These are phyloP conservation scores for Philopedon plagiatum DNA, from an alignment of 2,888 invertebrate species.

Conservation along the genomic window DNA sequence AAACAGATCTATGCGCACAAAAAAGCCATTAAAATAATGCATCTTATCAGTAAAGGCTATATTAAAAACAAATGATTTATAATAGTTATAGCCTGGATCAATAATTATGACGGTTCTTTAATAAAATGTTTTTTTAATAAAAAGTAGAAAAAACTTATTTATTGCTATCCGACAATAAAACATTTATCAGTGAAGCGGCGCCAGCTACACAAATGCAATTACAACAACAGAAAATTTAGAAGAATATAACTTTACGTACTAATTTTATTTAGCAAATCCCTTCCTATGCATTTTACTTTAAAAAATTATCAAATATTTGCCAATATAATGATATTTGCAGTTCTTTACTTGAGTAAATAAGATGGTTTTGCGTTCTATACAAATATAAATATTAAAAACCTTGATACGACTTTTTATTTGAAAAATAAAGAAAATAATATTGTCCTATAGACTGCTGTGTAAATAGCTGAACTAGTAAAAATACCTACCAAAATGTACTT, in stretches of 20 bases:
- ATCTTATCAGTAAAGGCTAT: background rate
- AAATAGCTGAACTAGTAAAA: background rate
- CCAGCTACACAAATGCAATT: too few relatives aligned
- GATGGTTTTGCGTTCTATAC: background rate
- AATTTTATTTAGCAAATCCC: too few relatives aligned
- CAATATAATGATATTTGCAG: background rate
- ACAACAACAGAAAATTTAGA: too few relatives aligned
- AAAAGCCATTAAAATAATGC: too few relatives aligned
- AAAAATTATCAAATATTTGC: constrained; percentile 4
- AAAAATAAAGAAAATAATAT: background rate
- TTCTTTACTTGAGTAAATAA: background rate
- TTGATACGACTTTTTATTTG: background rate
- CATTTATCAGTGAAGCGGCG: too few relatives aligned
- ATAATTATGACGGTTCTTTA: background rate
- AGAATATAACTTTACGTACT: too few relatives aligned
- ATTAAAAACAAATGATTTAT: background rate
- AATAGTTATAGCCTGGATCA: background rate
- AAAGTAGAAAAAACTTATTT: too few relatives aligned
- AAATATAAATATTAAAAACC: constrained; percentile 1
- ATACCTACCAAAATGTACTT: too few relatives aligned
- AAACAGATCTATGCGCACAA: too few relatives aligned
- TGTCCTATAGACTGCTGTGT: background rate
- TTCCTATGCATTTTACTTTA: background rate
- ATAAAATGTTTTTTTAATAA: background rate
- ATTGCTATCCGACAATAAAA: too few relatives aligned